Evolutionary conservation across 2,113 vertebrate genomes (phyloP).

Genomic region (Sphyrna mokarran): DNA sequence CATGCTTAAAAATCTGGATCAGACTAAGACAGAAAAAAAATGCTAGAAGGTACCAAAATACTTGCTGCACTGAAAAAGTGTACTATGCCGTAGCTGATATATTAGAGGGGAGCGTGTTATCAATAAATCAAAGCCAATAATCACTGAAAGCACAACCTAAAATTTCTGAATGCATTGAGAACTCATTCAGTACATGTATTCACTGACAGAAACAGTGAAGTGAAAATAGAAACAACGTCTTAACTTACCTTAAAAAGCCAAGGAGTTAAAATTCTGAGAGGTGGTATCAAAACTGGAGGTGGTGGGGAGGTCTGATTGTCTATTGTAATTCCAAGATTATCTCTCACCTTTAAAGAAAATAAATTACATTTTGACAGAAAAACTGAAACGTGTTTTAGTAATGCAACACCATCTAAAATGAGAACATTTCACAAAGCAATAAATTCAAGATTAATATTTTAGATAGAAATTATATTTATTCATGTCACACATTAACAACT

Average conservation of each 20-base stretch:
- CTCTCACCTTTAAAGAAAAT: constrained; percentile 77
- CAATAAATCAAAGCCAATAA: neutral
- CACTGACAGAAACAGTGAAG: neutral
- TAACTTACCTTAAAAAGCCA: constrained; percentile 92
- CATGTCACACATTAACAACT: neutral
- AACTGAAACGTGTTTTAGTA: constrained; percentile 39
- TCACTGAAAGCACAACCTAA: neutral
- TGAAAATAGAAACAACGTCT: neutral
- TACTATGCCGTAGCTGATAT: neutral
- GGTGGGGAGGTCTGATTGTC: constrained; percentile 92
- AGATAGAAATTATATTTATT: neutral
- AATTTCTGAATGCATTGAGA: neutral
- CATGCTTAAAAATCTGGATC: neutral
- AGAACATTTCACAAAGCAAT: neutral
- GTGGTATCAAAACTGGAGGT: constrained; percentile 89
- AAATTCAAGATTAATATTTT: neutral
- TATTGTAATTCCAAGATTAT: constrained; percentile 94
- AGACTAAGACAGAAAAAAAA: neutral
- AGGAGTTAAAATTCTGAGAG: constrained; percentile 90
- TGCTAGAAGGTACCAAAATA: neutral
- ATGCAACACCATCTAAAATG: neutral
- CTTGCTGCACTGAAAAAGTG: neutral
- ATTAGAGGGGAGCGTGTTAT: neutral
- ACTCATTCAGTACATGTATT: neutral
- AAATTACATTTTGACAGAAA: constrained; percentile 42